Evolutionary conservation across 2,888 invertebrate species (phyloP).

Genomic region (Ectemnius continuus): DNA sequence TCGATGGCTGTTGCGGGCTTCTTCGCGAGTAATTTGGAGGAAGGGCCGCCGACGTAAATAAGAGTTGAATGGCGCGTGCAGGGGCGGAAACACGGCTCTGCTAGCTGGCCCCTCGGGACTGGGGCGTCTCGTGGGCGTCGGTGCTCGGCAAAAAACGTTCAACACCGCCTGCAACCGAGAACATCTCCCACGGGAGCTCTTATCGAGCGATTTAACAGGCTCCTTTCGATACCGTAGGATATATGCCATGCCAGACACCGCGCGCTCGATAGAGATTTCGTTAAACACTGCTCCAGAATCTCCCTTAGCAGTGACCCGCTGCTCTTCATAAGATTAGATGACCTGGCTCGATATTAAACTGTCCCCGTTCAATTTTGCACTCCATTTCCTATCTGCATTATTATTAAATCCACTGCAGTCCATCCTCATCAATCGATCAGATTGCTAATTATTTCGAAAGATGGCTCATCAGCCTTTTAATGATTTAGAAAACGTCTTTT

Average conservation of each 20-base stretch:
- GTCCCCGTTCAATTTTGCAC: too few relatives aligned
- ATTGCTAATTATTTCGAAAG: too few relatives aligned
- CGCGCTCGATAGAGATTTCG: not conserved
- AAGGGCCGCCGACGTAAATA: slow-evolving; percentile 38
- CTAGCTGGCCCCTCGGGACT: slow-evolving; percentile 59
- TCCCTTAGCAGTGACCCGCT: not conserved
- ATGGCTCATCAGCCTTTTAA: too few relatives aligned
- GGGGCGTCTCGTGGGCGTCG: slow-evolving; percentile 73
- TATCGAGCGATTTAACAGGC: slow-evolving; percentile 58
- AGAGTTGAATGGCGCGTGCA: slow-evolving; percentile 33
- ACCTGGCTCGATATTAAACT: too few relatives aligned
- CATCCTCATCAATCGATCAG: too few relatives aligned
- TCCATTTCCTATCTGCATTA: too few relatives aligned
- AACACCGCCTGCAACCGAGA: slow-evolving; percentile 35
- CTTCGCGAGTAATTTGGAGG: slow-evolving; percentile 6
- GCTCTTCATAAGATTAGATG: too few relatives aligned
- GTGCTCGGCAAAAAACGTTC: slow-evolving; percentile 52
- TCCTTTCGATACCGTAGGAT: slow-evolving; percentile 31
- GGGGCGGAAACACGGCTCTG: slow-evolving; percentile 45
- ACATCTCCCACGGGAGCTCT: slow-evolving; percentile 50
- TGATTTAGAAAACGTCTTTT: too few relatives aligned
- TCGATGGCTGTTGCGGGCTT: not conserved
- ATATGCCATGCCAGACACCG: slow-evolving; percentile 27
- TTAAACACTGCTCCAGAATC: slow-evolving; percentile 19
- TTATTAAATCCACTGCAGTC: too few relatives aligned